phyloP scores from a whole-genome alignment of 1,140 invertebrate species.

The Drosophila bipectinata region DNA sequence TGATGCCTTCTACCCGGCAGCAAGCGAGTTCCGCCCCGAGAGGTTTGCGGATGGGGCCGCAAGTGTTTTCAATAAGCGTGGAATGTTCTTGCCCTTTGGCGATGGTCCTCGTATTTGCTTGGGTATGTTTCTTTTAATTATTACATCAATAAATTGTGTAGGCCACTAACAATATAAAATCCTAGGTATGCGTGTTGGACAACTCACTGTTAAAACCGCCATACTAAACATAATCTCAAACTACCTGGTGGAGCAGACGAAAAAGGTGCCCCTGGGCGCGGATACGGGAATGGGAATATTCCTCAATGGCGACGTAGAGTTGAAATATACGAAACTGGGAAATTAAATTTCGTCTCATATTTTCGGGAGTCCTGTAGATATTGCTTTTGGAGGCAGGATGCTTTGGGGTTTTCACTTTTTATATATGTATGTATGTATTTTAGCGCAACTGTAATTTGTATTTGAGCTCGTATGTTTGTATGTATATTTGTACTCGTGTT shows the following conservation, averaged over 20 bases:
- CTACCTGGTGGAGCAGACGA: conserved; percentile 56
- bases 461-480: conserved; percentile 7
- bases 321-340: conserved; percentile 64
- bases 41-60: conserved; percentile 84
- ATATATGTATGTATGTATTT: conserved; percentile 20
- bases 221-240: conserved; percentile 56
- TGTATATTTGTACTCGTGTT: not conserved
- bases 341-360: conserved; percentile 24
- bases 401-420: conserved; percentile 20
- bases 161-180: not conserved
- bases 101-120: conserved; percentile 88
- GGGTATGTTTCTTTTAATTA: conserved; percentile 56
- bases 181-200: conserved; percentile 64
- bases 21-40: conserved; percentile 86
- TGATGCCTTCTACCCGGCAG: conserved; percentile 85
- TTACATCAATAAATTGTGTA: too few species aligned
- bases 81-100: conserved; percentile 86
- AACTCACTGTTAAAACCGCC: conserved; percentile 63
- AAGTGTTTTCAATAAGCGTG: conserved; percentile 54
- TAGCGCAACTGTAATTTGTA: conserved; percentile 48
- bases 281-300: conserved; percentile 61
- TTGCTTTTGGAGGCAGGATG: conserved; percentile 25
- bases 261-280: conserved; percentile 44
- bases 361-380: conserved; percentile 23
- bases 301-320: conserved; percentile 61